Evolutionary conservation across 2,888 invertebrate species (phyloP).

Genomic region (Rhogogaster chlorosoma): DNA sequence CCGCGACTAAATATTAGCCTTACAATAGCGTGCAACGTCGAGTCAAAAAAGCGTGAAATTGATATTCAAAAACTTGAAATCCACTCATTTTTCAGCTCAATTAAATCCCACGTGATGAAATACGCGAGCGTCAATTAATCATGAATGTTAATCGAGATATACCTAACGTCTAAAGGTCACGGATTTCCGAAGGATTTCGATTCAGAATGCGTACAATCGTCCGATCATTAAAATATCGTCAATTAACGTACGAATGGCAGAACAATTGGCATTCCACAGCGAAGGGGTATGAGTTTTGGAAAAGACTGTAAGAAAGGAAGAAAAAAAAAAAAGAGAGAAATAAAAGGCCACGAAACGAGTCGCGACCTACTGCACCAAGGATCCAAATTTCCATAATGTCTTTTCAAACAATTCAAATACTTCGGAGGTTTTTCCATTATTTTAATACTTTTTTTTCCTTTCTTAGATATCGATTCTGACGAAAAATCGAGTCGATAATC

Average conservation of each 20-base stretch:
- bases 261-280: neutral
- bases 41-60: neutral
- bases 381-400: slow-evolving; percentile 41
- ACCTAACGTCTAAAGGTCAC: neutral
- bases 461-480: neutral
- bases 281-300: neutral
- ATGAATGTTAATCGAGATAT: neutral
- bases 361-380: slow-evolving; percentile 28
- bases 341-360: neutral
- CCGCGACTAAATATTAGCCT: neutral
- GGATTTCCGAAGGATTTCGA: neutral
- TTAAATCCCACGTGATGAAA: neutral
- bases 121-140: neutral
- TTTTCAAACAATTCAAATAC: slow-evolving; percentile 34
- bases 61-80: neutral
- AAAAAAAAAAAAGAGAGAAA: neutral
- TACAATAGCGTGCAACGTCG: neutral
- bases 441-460: neutral
- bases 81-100: neutral
- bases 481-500: neutral
- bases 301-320: neutral
- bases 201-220: neutral
- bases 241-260: neutral
- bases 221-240: slow-evolving; percentile 28
- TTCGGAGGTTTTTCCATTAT: neutral